Percentiles rank a stretch among this genome's conserved stretches.
These are phyloP conservation scores for Minunthozetes semirufus DNA, from an alignment of 2,888 invertebrate genomes.

Conservation along the genomic window DNA sequence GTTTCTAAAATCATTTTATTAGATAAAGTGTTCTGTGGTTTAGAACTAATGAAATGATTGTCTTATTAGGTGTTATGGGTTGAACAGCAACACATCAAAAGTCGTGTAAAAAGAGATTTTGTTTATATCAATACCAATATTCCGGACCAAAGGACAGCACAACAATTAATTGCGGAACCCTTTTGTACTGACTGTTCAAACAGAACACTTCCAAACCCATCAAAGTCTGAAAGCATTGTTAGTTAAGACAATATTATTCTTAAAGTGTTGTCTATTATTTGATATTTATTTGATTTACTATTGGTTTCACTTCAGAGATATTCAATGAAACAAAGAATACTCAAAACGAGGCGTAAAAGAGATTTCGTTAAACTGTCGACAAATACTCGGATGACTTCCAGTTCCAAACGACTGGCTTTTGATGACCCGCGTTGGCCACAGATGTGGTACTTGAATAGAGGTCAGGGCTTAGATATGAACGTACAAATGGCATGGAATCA, in stretches of 20 bases:
- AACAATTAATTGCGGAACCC: slow-evolving; percentile 65
- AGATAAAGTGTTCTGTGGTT: not conserved
- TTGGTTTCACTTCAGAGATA: slow-evolving; percentile 48
- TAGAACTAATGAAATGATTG: slow-evolving; percentile 9
- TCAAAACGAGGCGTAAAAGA: slow-evolving; percentile 66
- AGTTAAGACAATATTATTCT: slow-evolving; percentile 45
- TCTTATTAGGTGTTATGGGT: slow-evolving; percentile 61
- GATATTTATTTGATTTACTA: slow-evolving; percentile 31
- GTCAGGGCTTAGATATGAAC: slow-evolving; percentile 81
- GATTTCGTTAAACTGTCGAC: slow-evolving; percentile 1
- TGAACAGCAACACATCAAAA: slow-evolving; percentile 85
- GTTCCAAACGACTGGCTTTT: slow-evolving; percentile 47
- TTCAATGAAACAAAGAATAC: slow-evolving; percentile 75
- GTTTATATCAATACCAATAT: slow-evolving; percentile 46
- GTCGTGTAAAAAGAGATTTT: slow-evolving; percentile 74
- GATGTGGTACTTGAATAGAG: slow-evolving; percentile 79
- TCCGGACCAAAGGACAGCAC: not conserved
- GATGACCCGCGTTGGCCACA: slow-evolving; percentile 87
- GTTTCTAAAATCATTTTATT: no score
- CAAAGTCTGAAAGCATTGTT: slow-evolving; percentile 68
- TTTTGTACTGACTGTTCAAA: slow-evolving; percentile 65
- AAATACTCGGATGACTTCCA: not conserved
- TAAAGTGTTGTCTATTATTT: not conserved
- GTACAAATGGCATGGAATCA: slow-evolving; percentile 91
- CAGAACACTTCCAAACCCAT: slow-evolving; percentile 25